A percentile compares a stretch with the other conserved stretches of the same genome.
These are phyloP conservation scores for Mobula hypostoma DNA, from an alignment of 2,113 vertebrate genomes.

Conservation along the genomic window DNA sequence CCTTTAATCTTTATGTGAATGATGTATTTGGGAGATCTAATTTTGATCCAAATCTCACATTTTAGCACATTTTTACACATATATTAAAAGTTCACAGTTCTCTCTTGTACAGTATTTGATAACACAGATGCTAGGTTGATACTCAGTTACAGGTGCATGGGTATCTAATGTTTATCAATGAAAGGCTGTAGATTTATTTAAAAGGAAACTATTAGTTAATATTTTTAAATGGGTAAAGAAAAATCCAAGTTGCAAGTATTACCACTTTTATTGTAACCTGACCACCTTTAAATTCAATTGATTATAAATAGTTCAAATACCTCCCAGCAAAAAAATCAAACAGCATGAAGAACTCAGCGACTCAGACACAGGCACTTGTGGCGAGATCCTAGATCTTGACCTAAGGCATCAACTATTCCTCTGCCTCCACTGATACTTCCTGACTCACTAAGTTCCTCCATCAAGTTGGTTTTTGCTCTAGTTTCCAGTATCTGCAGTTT, in stretches of 20 bases:
- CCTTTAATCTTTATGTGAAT: neutral
- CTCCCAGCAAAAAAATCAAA: too few species aligned
- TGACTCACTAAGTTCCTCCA: too few species aligned
- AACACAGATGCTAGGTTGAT: neutral
- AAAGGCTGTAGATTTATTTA: too few species aligned
- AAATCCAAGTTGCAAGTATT: neutral
- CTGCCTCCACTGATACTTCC: too few species aligned
- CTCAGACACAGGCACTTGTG: too few species aligned
- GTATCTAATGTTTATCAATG: neutral
- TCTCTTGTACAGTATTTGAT: neutral
- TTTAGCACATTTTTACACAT: slow-evolving; percentile 1
- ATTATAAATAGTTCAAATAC: slow-evolving; percentile 11
- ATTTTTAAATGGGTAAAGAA: neutral
- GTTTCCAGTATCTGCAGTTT: too few species aligned
- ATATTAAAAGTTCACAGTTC: slow-evolving; percentile 2
- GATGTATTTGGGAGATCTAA: neutral
- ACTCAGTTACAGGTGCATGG: neutral
- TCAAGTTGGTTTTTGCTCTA: too few species aligned
- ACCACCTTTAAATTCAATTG: neutral
- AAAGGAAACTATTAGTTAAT: neutral
- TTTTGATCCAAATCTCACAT: neutral
- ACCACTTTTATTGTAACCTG: neutral
- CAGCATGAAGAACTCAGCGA: too few species aligned
- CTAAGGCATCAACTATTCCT: too few species aligned
- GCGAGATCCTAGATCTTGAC: too few species aligned